phyloP scores from a whole-genome alignment of 2,113 vertebrate species.

The Falcunculus frontatus region DNA sequence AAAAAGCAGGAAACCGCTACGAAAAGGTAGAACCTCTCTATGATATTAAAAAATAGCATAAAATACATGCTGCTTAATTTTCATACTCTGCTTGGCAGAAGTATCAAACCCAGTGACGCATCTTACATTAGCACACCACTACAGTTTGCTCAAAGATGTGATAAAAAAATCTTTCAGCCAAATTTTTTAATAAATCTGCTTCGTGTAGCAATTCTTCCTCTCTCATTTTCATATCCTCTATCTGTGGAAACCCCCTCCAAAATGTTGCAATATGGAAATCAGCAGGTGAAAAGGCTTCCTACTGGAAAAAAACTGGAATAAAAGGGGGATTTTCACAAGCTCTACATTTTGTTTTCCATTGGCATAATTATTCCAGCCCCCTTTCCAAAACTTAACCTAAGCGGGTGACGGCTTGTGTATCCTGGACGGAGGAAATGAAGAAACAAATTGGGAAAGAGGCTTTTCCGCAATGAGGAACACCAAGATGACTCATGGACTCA shows the following conservation, averaged over 20 bases:
- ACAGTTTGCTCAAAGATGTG: not conserved
- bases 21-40: not conserved
- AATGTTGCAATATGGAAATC: not conserved
- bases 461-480: not conserved
- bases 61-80: not conserved
- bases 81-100: not conserved
- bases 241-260: not conserved
- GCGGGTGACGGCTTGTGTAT: accelerated
- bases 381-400: not conserved
- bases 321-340: not conserved
- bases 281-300: not conserved
- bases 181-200: not conserved
- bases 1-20: not conserved
- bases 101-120: not conserved
- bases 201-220: not conserved
- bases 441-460: not conserved
- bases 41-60: not conserved
- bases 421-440: not conserved
- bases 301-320: not conserved
- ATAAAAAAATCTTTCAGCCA: not conserved
- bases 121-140: not conserved
- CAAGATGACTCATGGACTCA: not conserved
- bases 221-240: not conserved
- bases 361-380: not conserved
- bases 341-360: not conserved